These are phyloP conservation scores for Alexandromys fortis DNA, from an alignment of 2,113 vertebrate genomes.

Conservation along the genomic window DNA sequence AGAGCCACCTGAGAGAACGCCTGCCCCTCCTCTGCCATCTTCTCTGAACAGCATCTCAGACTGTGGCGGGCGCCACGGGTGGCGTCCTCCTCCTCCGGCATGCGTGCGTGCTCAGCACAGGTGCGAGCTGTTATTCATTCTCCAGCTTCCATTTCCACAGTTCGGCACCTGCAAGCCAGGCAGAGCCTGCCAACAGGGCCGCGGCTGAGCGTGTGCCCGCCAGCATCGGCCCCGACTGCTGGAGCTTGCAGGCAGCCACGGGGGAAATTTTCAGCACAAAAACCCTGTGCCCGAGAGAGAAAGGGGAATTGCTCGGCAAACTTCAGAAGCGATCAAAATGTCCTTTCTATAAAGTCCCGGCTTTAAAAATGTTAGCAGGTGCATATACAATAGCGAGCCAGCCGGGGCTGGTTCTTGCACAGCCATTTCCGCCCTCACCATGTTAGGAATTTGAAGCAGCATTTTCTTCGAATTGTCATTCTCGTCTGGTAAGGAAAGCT, in stretches of 20 bases:
- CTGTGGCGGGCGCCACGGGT: background rate
- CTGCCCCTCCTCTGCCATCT: background rate
- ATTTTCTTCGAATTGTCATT: slow-evolving; percentile 75
- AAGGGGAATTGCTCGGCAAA: slow-evolving; percentile 71
- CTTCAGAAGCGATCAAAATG: slow-evolving; percentile 75
- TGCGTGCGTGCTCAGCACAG: slow-evolving; percentile 15
- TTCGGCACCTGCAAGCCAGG: slow-evolving; percentile 69
- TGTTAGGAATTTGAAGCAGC: slow-evolving; percentile 60
- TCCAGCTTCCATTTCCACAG: slow-evolving; percentile 50
- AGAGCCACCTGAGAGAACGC: background rate
- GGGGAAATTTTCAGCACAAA: slow-evolving; percentile 78
- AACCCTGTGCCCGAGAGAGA: slow-evolving; percentile 66
- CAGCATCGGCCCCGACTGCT: slow-evolving; percentile 32
- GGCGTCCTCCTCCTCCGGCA: background rate
- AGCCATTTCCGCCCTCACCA: slow-evolving; percentile 66
- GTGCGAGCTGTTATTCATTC: slow-evolving; percentile 54
- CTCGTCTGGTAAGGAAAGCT: slow-evolving; percentile 68
- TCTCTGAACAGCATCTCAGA: background rate
- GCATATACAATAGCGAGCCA: slow-evolving; percentile 70
- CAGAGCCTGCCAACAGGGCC: slow-evolving; percentile 25
- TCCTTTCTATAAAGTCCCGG: slow-evolving; percentile 73
- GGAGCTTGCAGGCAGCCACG: slow-evolving; percentile 36
- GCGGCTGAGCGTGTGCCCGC: background rate
- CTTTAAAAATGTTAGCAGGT: slow-evolving; percentile 80
- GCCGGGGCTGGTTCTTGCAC: slow-evolving; percentile 65